Percentiles rank a stretch among this genome's conserved stretches.
These are phyloP conservation scores for Stomorhina lunata DNA, from an alignment of 2,888 invertebrate genomes.

Conservation along the genomic window DNA sequence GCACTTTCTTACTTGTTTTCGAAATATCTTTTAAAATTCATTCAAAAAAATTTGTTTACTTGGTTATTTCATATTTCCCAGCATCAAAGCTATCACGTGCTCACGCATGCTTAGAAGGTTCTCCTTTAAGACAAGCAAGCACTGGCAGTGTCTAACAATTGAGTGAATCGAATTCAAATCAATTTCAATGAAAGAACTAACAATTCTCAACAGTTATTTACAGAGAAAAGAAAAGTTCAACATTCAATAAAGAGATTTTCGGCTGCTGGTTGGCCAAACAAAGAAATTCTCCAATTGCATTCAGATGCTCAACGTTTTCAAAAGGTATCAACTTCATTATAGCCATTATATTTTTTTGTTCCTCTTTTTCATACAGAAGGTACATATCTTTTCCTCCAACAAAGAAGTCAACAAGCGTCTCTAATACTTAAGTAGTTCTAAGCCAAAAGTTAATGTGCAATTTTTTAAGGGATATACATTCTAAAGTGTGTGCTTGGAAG, in stretches of 20 bases:
- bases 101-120: conserved; percentile 27
- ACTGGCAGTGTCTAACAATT: conserved; percentile 27
- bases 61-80: conserved; percentile 3
- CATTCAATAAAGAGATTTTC: conserved; percentile 46
- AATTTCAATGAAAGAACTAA: conserved; percentile 47
- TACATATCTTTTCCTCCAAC: conserved; percentile 1
- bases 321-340: conserved; percentile 32
- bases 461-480: neutral
- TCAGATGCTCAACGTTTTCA: conserved; percentile 1
- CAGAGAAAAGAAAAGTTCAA: conserved; percentile 3
- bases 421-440: conserved; percentile 46
- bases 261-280: neutral
- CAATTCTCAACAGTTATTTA: conserved; percentile 13
- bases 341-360: neutral
- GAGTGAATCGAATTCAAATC: conserved; percentile 63
- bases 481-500: neutral
- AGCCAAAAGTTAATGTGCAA: conserved; percentile 24
- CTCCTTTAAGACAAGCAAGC: neutral
- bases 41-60: neutral
- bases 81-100: conserved; percentile 36
- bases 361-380: conserved; percentile 1
- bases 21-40: no score
- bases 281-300: conserved; percentile 9
- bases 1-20: no score
- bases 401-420: conserved; percentile 43